Conservation (phyloP, 2,888 invertebrate species). For the Rhogogaster chlorosoma region DNA sequence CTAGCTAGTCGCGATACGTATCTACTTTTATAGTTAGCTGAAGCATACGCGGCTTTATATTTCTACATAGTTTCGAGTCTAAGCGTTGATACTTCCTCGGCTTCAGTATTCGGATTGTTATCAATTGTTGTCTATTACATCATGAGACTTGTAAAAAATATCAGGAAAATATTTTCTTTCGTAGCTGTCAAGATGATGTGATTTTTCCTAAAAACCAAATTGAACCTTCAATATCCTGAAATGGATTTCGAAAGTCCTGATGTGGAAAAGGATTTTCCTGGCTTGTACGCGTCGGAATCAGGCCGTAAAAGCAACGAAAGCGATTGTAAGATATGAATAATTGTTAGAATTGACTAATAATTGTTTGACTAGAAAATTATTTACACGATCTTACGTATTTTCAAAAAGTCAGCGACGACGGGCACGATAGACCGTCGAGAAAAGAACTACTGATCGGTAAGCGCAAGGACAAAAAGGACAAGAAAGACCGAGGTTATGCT, state of each 20-base stretch:
- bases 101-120: background rate
- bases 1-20: background rate
- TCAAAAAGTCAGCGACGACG: slow-evolving; percentile 88
- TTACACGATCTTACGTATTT: slow-evolving; percentile 29
- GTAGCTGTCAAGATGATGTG: slow-evolving; percentile 29
- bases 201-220: background rate
- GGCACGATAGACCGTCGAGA: slow-evolving; percentile 88
- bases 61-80: background rate
- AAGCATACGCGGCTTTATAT: background rate
- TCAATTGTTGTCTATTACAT: slow-evolving; percentile 16
- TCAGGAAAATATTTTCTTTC: background rate
- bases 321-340: slow-evolving; percentile 84
- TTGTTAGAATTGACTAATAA: too few species aligned
- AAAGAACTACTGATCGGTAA: slow-evolving; percentile 89
- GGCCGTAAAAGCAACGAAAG: slow-evolving; percentile 90
- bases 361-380: background rate
- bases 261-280: slow-evolving; percentile 94
- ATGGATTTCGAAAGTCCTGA: slow-evolving; percentile 94
- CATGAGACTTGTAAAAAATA: background rate
- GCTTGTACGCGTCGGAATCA: slow-evolving; percentile 90
- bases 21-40: background rate
- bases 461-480: slow-evolving; percentile 91
- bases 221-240: background rate
- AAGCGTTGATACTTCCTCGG: background rate
- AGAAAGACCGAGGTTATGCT: slow-evolving; percentile 94